Base-by-base conservation (phyloP, 2,888 invertebrate species). In the Tetrapedia diversipes region DNA sequence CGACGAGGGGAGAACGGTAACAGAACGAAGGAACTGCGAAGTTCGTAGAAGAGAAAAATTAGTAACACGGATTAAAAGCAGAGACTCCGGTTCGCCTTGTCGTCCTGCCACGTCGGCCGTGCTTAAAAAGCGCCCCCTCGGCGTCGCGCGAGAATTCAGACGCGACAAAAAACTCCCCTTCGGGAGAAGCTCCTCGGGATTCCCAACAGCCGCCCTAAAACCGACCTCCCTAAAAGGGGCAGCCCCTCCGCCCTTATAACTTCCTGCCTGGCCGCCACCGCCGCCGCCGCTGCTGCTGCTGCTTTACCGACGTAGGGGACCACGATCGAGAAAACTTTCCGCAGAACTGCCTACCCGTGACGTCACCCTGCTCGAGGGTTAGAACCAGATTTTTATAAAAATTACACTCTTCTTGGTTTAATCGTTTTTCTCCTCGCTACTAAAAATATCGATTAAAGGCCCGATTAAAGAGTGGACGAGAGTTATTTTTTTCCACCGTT, bases 41-140 rank as follows among this genome's bases (percentile, higher is more conserved):
- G n/a, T 67, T 56, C 60, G 54, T 22, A 7, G 64, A 27, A 47
- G 45, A 32, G 49, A 68, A 57, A 72, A 51, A 77, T 65, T 54
- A 71, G 77, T 65, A 73, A 47, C 59, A 63, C 63, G 47, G 72
- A 79, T 72, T 73, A 70, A 70, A 70, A 59, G 54, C 61, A 22
- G 49, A n/a, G 24, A 19, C 41, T 47, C 34, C 34, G 43, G 2
- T 32, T 22, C 27, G 57, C 64, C 75, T 51, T 1, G 63, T 22
- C 41, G 61, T 63, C 60, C 49, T 56, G 63, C 79, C 83, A 71
- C 81, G 79, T 76, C 77, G 81, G 39, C 49, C 47, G 57, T 70
- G 64, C 73, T 83, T 85, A 84, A 86, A 86, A 87, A 86, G 86
- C 85, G 85, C 86, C 87, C 86, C 85, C 84, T 81, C 85, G 86